Base-by-base conservation (phyloP, 2,113 vertebrate genomes). In the Alectura lathami region DNA sequence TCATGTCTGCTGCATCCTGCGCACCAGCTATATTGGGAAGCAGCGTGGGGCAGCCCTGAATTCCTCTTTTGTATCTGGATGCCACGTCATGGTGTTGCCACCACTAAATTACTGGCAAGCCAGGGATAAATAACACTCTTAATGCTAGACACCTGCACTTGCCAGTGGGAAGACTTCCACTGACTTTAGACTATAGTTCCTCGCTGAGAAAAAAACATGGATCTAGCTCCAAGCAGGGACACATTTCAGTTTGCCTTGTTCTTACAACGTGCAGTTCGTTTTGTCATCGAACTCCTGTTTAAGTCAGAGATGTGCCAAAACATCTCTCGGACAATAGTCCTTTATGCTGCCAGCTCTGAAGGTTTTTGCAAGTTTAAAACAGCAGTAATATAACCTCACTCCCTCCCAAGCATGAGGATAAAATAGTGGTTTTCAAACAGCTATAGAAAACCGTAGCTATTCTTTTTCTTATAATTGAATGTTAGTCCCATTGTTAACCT, bases 391-490 rank as follows among this genome's bases (percentile, higher is more conserved):
- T 40, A 92, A 82, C 70, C 70, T 81, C 27, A 24, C 60, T 91
- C 50, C 53, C n/a, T 76, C 53, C 40, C 53, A 92, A 81, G 74
- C 72, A 45, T 36, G 84, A 81, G 76, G 92, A 69, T 94, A 73
- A 92, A 95, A 85, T 53, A 96, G 74, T 62, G 82, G 27, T 94
- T 94, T 94, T 87, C 94, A 91, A 92, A 93, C 69, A 87, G 82
- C 87, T 73, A 50, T 67, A 83, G 87, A 89, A 91, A 94, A 69
- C 86, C 83, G 83, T 59, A 92, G 72, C 86, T 95, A 85, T 96
- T 94, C 26, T 59, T 95, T 94, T 96, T 89, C 87, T 88, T 50
- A 63, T 96, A 94, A 92, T 69, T 92, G 70, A 78, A 80, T 77
- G 87, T 85, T 89, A 77, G 84, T 74, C 94, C 85, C 64, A n/a